phyloP scores from a whole-genome alignment of 2,888 invertebrate species.

The Dexiosoma caninum region DNA sequence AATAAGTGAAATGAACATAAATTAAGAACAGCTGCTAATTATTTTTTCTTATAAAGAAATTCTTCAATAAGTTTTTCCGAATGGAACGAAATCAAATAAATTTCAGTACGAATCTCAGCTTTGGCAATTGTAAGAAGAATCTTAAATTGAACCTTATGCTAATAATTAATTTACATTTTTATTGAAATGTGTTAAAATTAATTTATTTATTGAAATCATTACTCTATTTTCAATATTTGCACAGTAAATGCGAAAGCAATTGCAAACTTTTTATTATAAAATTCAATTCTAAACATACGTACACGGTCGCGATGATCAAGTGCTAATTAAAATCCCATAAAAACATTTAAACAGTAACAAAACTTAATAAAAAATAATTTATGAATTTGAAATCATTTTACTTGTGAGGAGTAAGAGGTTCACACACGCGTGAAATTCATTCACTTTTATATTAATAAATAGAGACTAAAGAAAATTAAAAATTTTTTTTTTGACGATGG shows the following conservation, averaged over 20 bases:
- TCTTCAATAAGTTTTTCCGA: neutral
- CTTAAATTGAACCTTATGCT: constrained; percentile 16
- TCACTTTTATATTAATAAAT: too few species aligned
- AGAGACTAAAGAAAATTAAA: too few species aligned
- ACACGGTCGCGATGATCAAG: constrained; percentile 17
- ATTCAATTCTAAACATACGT: neutral
- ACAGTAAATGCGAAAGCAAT: constrained; percentile 21
- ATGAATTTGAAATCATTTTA: neutral
- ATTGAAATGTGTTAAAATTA: constrained; percentile 38
- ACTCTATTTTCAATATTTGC: neutral
- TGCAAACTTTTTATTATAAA: neutral
- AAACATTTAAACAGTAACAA: constrained; percentile 44
- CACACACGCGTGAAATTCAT: too few species aligned
- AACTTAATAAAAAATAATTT: constrained; percentile 31
- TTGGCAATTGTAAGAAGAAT: neutral
- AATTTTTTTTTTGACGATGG: too few species aligned
- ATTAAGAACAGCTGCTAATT: constrained; percentile 33
- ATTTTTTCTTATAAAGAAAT: neutral
- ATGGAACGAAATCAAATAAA: neutral
- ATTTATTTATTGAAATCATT: constrained; percentile 22
- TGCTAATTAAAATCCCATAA: constrained; percentile 65
- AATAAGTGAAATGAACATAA: neutral
- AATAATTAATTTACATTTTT: neutral
- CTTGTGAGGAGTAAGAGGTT: too few species aligned
- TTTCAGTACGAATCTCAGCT: neutral